These are phyloP conservation scores for Lamellibrachia luymesi DNA, from an alignment of 1,140 invertebrate species.

Conservation along the genomic window DNA sequence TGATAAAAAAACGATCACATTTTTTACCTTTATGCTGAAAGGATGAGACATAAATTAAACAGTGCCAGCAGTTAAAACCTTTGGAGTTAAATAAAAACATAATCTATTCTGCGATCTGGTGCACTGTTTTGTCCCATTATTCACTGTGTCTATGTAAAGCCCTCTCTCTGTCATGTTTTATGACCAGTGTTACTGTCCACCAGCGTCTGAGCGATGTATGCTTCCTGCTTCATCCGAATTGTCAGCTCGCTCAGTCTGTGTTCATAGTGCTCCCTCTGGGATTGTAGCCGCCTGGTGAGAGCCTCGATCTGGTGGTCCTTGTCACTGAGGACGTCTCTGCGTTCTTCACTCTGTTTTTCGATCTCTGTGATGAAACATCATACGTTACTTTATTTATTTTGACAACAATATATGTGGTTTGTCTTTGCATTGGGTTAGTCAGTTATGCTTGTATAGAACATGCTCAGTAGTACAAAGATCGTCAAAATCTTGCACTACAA, in stretches of 20 bases:
- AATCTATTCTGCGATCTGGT: not conserved
- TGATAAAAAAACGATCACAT: no score
- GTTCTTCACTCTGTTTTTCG: slow-evolving; percentile 7
- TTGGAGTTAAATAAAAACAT: no score
- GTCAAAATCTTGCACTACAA: no score
- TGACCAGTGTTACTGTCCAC: not conserved
- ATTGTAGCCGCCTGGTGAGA: not conserved
- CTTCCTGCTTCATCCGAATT: slow-evolving; percentile 8
- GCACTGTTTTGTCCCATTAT: not conserved
- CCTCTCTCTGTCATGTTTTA: not conserved
- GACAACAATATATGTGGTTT: not conserved
- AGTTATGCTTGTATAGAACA: no score
- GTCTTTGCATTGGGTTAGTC: no score
- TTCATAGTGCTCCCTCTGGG: not conserved
- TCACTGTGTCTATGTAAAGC: not conserved
- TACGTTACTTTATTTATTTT: not conserved
- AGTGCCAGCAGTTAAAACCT: no score
- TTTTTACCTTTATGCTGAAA: no score
- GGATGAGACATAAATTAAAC: no score
- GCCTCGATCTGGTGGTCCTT: slow-evolving; percentile 14
- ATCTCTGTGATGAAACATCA: not conserved
- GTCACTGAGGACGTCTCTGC: not conserved
- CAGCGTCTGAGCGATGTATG: slow-evolving; percentile 9
- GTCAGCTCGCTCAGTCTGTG: not conserved
- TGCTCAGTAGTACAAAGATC: no score